These are phyloP conservation scores for Hypomecis punctinalis DNA, from an alignment of 2,888 invertebrate species.

Conservation along the genomic window DNA sequence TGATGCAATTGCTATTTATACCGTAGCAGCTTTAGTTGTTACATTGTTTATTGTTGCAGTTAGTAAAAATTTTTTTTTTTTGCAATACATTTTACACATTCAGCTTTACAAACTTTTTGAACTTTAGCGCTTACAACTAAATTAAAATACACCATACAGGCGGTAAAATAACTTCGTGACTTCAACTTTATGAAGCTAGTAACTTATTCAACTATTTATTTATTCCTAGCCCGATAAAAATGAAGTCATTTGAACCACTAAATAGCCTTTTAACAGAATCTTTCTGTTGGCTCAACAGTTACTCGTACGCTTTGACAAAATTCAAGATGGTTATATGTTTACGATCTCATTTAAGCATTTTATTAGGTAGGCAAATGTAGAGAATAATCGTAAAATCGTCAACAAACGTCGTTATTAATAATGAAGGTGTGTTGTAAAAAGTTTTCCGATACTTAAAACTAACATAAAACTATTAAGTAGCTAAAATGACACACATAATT, in stretches of 20 bases:
- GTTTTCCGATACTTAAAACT: constrained; percentile 26
- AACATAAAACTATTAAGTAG: constrained; percentile 29
- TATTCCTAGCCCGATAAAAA: constrained; percentile 9
- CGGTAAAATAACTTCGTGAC: too few species aligned
- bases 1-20: too few species aligned
- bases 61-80: too few species aligned
- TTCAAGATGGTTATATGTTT: constrained; percentile 26
- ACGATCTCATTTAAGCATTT: constrained; percentile 29
- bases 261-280: constrained; percentile 18
- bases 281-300: constrained; percentile 19
- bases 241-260: constrained; percentile 19
- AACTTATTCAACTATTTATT: constrained; percentile 3
- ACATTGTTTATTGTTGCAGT: too few species aligned
- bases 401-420: constrained; percentile 29
- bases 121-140: too few species aligned
- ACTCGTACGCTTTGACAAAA: constrained; percentile 17
- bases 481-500: constrained; percentile 21
- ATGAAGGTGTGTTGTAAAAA: constrained; percentile 32
- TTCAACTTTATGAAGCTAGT: background rate
- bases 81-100: too few species aligned
- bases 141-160: too few species aligned
- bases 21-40: too few species aligned
- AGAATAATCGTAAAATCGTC: constrained; percentile 30
- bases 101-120: too few species aligned
- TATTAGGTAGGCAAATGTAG: constrained; percentile 32